Evolutionary conservation across 2,797 vertebrate species (phyloP).

Genomic region (Cygnus olor): DNA sequence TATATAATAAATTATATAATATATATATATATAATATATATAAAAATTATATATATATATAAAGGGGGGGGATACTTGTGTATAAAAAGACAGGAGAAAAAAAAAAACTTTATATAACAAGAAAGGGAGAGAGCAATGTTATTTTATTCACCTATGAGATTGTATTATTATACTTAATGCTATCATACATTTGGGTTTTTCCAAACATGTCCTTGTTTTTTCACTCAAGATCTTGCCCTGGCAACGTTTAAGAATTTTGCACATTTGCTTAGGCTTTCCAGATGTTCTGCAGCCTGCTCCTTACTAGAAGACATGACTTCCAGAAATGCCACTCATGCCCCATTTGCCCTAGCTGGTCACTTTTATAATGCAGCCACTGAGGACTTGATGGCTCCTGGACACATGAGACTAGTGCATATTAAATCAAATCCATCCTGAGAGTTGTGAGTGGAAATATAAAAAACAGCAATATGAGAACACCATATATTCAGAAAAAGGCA

Average conservation of each 20-base stretch:
- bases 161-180: not conserved
- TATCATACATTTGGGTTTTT: not conserved
- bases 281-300: not conserved
- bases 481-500: not conserved
- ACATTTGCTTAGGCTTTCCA: slow-evolving; percentile 19
- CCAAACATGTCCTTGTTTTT: not conserved
- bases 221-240: not conserved
- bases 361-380: not conserved
- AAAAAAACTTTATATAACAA: not conserved
- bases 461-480: not conserved
- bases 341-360: not conserved
- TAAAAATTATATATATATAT: too few species aligned
- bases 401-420: not conserved
- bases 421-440: not conserved
- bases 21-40: too few species aligned
- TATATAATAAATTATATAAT: too few species aligned
- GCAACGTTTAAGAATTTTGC: slow-evolving; percentile 11
- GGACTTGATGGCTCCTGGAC: not conserved
- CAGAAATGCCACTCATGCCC: not conserved
- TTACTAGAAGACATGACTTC: not conserved
- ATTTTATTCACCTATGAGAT: not conserved
- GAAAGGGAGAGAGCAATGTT: not conserved
- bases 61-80: not conserved
- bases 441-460: not conserved
- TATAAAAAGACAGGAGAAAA: not conserved